Conservation (phyloP, 1,140 invertebrate genomes). For the Microplitis demolitor region DNA sequence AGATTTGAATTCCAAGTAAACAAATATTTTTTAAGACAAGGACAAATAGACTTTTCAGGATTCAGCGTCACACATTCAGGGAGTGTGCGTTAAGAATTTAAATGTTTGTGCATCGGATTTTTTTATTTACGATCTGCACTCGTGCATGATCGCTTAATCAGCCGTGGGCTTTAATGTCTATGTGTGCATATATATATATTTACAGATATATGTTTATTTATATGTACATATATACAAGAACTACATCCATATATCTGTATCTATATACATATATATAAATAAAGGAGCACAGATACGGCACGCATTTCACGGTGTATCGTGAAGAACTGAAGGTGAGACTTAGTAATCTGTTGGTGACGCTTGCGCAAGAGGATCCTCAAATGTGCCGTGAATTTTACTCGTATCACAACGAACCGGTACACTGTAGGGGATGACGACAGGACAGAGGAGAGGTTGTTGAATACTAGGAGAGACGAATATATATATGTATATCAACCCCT, state of each 20-base stretch:
- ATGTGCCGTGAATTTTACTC: background rate
- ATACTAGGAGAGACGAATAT: no score
- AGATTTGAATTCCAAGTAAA: no score
- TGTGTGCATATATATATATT: no score
- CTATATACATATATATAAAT: background rate
- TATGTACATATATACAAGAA: background rate
- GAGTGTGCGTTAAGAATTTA: no score
- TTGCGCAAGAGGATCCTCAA: constrained; percentile 30
- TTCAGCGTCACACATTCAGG: no score
- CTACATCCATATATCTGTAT: background rate
- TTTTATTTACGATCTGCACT: no score
- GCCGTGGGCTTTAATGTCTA: no score
- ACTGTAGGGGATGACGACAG: background rate
- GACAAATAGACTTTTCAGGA: no score
- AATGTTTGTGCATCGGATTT: no score
- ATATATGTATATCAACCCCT: no score
- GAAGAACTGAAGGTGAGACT: constrained; percentile 44
- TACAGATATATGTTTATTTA: background rate
- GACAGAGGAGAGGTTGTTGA: background rate
- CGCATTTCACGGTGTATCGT: constrained; percentile 50
- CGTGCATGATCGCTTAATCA: no score
- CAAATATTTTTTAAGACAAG: no score
- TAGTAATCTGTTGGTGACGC: constrained; percentile 37
- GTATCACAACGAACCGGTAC: background rate
- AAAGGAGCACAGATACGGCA: constrained; percentile 36